Evolutionary conservation across 2,888 invertebrate species (phyloP), one percentile per base, ranked within the genome.

Genomic region (Drosophila mimica): DNA sequence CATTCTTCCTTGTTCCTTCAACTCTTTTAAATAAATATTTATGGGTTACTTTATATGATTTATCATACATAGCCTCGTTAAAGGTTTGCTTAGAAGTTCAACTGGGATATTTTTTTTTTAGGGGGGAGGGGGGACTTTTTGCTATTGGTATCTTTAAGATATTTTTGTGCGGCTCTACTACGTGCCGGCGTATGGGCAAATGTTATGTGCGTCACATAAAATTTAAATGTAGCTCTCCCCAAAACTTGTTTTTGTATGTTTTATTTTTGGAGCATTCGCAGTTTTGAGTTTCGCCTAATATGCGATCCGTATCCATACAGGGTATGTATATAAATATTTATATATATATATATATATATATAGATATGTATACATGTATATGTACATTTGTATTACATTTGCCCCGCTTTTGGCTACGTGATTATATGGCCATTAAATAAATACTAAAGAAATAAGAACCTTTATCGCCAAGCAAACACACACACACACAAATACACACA

Each of bases 121-220:
- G 5, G 1, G 5, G 36, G 30, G 33, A 3, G 17, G n/a, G n/a
- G 25, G 38, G 31, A 46, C 36, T 49, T 43, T 53, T 43, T 15
- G 48, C 52, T 54, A 60, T 63, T 49, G 57, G 66, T 76, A 81
- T 81, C 80, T 79, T 65, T 61, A 56, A 73, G 90, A 82, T 65
- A 82, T 66, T 71, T 84, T 73, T 66, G 46, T 69, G 60, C 43
- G 57, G 25, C 57, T 65, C 68, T 82, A 83, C 81, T 85, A 86
- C 81, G 86, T 83, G 70, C 72, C 54, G 38, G 61, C 58, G 57
- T 59, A 66, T 73, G 72, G 77, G 65, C 70, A 80, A 88, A 86
- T 82, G 61, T 60, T 77, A 81, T 76, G 81, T 86, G 89, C 87
- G 84, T 85, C 84, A 85, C 68, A 83, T 90, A 84, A 85, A 89